Base-by-base conservation (phyloP, 1,140 invertebrate species). In the Scaptomyza montana region DNA sequence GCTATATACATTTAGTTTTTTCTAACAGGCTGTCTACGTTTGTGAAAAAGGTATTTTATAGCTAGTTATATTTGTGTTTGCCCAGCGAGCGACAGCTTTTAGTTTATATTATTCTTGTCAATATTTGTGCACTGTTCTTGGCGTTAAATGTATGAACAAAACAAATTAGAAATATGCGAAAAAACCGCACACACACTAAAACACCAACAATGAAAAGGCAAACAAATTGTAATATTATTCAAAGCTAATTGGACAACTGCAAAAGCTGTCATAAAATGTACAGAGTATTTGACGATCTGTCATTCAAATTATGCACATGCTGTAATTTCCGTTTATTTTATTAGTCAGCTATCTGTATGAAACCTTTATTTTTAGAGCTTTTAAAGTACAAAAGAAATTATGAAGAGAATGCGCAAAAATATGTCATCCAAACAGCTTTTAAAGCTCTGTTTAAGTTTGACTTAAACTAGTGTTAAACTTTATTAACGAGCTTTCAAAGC, bases 191-290 rank as follows among this genome's bases (percentile, higher is more conserved):
- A 25, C 62, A 75, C 45, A 51, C 13, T 53, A 77, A 46, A 19
- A 16, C 30, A 47, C 10, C 6, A 47, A 54, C 30, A 63, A 62
- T 50, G 10, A 1, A 1, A 36, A 56, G 13, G 3, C 41, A 60
- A 60, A 68, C 33, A 54, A 61, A 54, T 53, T 82, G 71, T 56
- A 65, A 67, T 45, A 77, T 65, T 61, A 62, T 74, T 86, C 74
- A 65, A 65, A 68, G 56, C 56, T 80, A 84, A 80, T 85, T 80
- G 74, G 68, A 61, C 68, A 68, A 51, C 25, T n/a, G 25, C 28
- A 3, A 50, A 72, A 66, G 16, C n/a, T 51, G 55, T 51, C 63
- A 66, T 47, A 39, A 61, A 41, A 56, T 66, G 13, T 13, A 19
- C 1, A 19, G 41, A 46, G 41, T 28, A 28, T 30, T 43, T 25